These are phyloP conservation scores for Dendrolimus houi DNA, from an alignment of 2,888 invertebrate genomes.

Conservation along the genomic window DNA sequence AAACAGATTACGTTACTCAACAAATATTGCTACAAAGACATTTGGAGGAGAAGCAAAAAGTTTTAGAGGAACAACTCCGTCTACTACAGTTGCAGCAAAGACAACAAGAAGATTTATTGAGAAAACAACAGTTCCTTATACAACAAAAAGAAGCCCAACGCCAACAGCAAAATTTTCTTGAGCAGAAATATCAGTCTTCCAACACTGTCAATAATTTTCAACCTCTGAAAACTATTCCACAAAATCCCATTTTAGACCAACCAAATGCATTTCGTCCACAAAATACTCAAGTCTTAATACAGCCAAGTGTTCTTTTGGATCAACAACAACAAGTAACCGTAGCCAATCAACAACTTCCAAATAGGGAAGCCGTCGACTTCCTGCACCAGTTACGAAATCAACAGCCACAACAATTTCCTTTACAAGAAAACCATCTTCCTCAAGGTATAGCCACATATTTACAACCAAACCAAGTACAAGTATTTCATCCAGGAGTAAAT, in stretches of 20 bases:
- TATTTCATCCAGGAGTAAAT: slow-evolving; percentile 46
- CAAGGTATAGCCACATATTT: slow-evolving; percentile 57
- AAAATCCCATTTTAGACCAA: slow-evolving; percentile 38
- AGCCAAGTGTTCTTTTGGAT: slow-evolving; percentile 63
- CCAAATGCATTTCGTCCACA: slow-evolving; percentile 34
- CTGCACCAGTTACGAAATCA: slow-evolving; percentile 61
- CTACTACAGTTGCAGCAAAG: slow-evolving; percentile 80
- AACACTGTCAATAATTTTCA: slow-evolving; percentile 48
- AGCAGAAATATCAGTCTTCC: slow-evolving; percentile 36
- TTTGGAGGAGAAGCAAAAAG: slow-evolving; percentile 80
- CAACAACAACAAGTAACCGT: slow-evolving; percentile 23
- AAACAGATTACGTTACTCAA: slow-evolving; percentile 46
- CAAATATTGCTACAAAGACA: slow-evolving; percentile 60
- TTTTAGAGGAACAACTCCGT: slow-evolving; percentile 82
- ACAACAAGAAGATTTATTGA: slow-evolving; percentile 81
- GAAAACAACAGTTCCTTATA: slow-evolving; percentile 78
- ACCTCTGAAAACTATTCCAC: slow-evolving; percentile 41
- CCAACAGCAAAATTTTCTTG: slow-evolving; percentile 31
- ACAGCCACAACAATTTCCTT: slow-evolving; percentile 59
- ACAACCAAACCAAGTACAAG: slow-evolving; percentile 40
- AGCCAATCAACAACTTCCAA: slow-evolving; percentile 73
- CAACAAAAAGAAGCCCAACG: slow-evolving; percentile 63
- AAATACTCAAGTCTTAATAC: slow-evolving; percentile 59
- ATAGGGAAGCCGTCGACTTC: slow-evolving; percentile 75
- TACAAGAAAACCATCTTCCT: slow-evolving; percentile 67